Conservation (phyloP, 2,888 invertebrate genomes). For the Drosophila ezoana region DNA sequence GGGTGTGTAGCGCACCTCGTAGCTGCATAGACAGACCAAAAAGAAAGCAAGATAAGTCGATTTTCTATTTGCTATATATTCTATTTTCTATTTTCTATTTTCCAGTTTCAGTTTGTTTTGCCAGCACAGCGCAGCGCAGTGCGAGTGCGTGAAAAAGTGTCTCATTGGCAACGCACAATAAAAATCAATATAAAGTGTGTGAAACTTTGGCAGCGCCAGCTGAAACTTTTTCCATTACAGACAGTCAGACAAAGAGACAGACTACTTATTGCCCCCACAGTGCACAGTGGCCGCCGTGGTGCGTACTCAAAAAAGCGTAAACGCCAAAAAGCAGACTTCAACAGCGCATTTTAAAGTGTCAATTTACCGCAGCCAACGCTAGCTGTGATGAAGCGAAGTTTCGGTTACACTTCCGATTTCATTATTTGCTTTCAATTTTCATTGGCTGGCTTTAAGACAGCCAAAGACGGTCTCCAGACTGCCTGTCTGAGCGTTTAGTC, state of each 20-base stretch:
- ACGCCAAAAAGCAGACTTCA: constrained; percentile 80
- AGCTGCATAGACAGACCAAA: constrained; percentile 65
- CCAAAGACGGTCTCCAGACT: constrained; percentile 50
- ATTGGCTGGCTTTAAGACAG: constrained; percentile 42
- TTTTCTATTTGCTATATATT: constrained; percentile 45
- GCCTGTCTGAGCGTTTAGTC: constrained; percentile 17
- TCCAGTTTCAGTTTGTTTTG: constrained; percentile 33
- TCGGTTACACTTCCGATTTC: constrained; percentile 72
- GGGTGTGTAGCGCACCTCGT: constrained; percentile 87
- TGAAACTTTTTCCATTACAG: constrained; percentile 81
- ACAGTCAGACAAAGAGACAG: constrained; percentile 54
- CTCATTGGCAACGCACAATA: constrained; percentile 70
- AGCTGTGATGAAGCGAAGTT: constrained; percentile 66
- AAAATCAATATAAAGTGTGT: constrained; percentile 72
- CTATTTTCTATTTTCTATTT: constrained; percentile 24
- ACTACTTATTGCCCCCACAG: constrained; percentile 39
- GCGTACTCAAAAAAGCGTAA: constrained; percentile 52
- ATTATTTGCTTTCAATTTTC: constrained; percentile 75
- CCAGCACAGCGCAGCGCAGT: constrained; percentile 4
- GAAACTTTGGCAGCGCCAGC: constrained; percentile 61
- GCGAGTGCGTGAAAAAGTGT: constrained; percentile 45
- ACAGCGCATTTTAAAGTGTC: constrained; percentile 81
- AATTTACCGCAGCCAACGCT: constrained; percentile 77
- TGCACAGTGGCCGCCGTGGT: constrained; percentile 7
- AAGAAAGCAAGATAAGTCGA: constrained; percentile 48